Conservation (phyloP, 2,797 vertebrate genomes). For the Gymnopithys bicolor region DNA sequence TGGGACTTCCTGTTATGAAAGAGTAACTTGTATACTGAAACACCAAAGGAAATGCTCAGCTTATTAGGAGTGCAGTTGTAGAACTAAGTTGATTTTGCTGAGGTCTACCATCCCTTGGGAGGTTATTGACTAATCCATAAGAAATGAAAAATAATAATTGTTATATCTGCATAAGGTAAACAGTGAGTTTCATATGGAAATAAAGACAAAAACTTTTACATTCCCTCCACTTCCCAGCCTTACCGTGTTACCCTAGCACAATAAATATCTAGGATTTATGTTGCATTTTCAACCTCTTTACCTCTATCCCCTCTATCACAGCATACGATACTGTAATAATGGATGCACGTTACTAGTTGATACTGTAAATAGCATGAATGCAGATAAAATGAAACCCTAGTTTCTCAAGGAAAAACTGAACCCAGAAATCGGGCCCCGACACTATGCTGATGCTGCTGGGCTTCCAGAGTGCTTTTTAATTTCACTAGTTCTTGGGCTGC, state of each 20-base stretch:
- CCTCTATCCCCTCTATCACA: background rate
- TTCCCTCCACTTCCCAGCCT: background rate
- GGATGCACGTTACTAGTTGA: background rate
- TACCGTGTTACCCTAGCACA: background rate
- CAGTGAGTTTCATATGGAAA: background rate
- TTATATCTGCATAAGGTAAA: background rate
- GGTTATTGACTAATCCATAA: background rate
- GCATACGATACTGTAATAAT: background rate
- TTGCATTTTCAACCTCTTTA: background rate
- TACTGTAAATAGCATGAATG: background rate
- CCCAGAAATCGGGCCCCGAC: background rate
- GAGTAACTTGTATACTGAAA: background rate
- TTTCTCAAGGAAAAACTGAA: background rate
- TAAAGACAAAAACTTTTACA: background rate
- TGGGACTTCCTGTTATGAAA: slow-evolving; percentile 4
- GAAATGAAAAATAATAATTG: background rate
- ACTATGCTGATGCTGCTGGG: background rate
- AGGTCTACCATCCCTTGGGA: background rate
- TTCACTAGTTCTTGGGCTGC: accelerated
- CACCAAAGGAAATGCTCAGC: background rate
- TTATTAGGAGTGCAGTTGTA: background rate
- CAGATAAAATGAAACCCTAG: background rate
- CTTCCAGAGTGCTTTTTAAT: background rate
- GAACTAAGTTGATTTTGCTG: background rate
- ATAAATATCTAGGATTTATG: background rate